Evolutionary conservation across 2,888 invertebrate genomes (phyloP).

Genomic region (Brenthis ino): DNA sequence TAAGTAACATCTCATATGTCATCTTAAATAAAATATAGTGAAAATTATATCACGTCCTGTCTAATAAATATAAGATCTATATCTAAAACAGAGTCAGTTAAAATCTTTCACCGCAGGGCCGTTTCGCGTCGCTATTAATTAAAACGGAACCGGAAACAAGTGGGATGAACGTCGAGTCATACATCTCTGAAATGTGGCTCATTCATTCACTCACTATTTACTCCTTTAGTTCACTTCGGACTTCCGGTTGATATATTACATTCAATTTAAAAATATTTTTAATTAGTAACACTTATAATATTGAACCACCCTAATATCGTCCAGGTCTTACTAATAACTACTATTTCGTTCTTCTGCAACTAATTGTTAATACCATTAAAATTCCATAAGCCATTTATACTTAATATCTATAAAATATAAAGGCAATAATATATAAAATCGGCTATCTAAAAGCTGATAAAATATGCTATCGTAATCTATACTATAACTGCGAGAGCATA

Average conservation of each 20-base stretch:
- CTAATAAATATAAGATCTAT: slow-evolving; percentile 13
- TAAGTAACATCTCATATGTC: no score
- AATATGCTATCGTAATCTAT: no score
- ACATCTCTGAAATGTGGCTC: slow-evolving; percentile 31
- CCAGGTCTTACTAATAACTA: no score
- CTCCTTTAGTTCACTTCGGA: slow-evolving; percentile 26
- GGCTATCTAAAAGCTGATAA: no score
- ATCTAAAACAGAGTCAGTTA: slow-evolving; percentile 33
- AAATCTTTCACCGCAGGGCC: slow-evolving; percentile 32
- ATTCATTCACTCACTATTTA: slow-evolving; percentile 28
- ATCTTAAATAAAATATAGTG: not conserved
- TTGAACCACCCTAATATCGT: no score
- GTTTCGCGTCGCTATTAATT: slow-evolving; percentile 41
- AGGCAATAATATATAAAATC: no score
- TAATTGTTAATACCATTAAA: no score
- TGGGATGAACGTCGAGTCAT: slow-evolving; percentile 35
- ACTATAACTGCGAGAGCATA: no score
- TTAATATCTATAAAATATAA: no score
- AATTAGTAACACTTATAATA: no score
- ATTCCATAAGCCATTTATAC: no score
- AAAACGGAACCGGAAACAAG: slow-evolving; percentile 40
- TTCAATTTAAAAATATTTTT: not conserved
- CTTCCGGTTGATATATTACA: slow-evolving; percentile 12
- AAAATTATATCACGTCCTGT: not conserved
- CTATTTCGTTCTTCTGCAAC: no score